These are phyloP conservation scores for Apeltes quadracus DNA, from an alignment of 2,113 vertebrate species.

Conservation along the genomic window DNA sequence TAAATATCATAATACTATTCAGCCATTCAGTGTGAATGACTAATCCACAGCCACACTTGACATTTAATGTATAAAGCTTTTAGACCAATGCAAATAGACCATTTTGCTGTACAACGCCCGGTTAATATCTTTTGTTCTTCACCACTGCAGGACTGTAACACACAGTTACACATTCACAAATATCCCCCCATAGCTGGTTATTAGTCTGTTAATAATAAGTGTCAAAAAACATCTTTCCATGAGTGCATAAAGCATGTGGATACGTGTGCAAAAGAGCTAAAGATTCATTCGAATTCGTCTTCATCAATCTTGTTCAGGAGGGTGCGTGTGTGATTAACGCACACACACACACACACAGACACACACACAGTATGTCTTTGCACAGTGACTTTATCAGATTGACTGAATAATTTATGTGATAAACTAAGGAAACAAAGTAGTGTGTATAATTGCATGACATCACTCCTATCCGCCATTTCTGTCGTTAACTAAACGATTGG, in stretches of 20 bases:
- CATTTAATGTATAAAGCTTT: background rate
- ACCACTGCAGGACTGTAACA: conserved; percentile 1
- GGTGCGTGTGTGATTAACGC: conserved; percentile 28
- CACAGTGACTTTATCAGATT: conserved; percentile 61
- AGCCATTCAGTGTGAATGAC: background rate
- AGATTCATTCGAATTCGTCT: conserved; percentile 44
- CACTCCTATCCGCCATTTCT: conserved; percentile 57
- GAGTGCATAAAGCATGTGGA: conserved; percentile 8
- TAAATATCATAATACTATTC: background rate
- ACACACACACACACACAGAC: background rate
- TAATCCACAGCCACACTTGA: accelerated
- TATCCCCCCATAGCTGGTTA: conserved; percentile 51
- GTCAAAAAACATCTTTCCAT: background rate
- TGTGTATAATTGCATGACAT: conserved; percentile 67
- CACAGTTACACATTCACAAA: conserved; percentile 46
- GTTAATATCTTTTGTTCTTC: conserved; percentile 18
- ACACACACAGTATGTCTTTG: conserved; percentile 23
- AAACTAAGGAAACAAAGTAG: conserved; percentile 49
- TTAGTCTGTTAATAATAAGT: conserved; percentile 60
- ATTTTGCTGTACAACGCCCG: background rate
- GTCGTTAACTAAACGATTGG: conserved; percentile 62
- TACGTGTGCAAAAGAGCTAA: conserved; percentile 44
- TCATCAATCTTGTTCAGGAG: conserved; percentile 24
- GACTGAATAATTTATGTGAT: conserved; percentile 65
- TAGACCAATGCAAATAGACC: background rate